Evolutionary conservation across 2,888 invertebrate species (phyloP), one percentile per base, ranked within the genome.

Genomic region (Machimus rusticus): DNA sequence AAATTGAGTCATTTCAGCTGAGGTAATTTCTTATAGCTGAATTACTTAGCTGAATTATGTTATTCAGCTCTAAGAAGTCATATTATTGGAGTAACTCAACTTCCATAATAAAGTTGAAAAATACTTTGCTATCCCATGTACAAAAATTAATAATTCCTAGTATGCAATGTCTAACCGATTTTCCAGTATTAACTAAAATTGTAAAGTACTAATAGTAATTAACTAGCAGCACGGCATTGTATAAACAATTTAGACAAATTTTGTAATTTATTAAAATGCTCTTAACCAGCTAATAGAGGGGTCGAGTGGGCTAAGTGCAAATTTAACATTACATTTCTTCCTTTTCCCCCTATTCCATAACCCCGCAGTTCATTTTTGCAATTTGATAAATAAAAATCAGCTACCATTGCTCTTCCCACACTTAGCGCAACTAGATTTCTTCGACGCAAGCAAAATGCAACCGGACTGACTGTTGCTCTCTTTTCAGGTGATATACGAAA

Each of bases 401-500:
- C 28, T 66, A 23, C 28, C 66, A 66, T 23, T 66, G 28, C 28
- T 66, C 66, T 23, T 66, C 66, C 66, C 66, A 66, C 66, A 19
- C 66, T 66, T 66, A 66, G 66, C 66, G 66, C 66, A 66, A 66
- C 28, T 66, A 66, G 28, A 66, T 66, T 66, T 51, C 19, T 66
- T 66, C 66, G 28, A 23, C 12, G 28, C 28, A 8, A 23, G 66
- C 23, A 66, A 19, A 66, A 66, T 66, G 1, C 19, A 9, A 28
- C 8, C 28, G 0, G 12, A 66, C 12, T 66, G 66, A 66, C 2
- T 66, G 28, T 66, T 66, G 19, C 28, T 66, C 51, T 66, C 91
- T 81, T 94, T 94, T 16, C 93, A 94, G 91, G 92, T 89, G 95
- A 95, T 92, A 95, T 96, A 90, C 93, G 95, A 90, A 94, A 94